phyloP scores from a whole-genome alignment of 2,113 vertebrate species.

The Lepus timidus region DNA sequence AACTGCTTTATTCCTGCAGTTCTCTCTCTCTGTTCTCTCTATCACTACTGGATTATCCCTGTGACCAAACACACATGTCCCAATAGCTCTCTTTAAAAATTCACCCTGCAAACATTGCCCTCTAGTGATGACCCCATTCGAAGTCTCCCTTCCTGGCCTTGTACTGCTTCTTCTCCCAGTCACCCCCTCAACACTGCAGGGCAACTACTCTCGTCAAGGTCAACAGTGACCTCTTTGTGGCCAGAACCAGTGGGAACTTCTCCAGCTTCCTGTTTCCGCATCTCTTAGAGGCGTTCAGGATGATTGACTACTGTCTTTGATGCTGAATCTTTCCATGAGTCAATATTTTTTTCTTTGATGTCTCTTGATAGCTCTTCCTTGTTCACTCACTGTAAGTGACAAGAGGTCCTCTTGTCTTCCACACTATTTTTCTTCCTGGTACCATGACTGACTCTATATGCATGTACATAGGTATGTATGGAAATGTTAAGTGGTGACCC shows the following conservation, averaged over 20 bases:
- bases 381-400: background rate
- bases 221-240: background rate
- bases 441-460: background rate
- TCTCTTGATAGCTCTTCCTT: background rate
- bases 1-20: no score
- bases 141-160: background rate
- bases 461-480: background rate
- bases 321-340: background rate
- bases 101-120: fast-evolving
- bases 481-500: background rate
- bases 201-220: background rate
- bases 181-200: background rate
- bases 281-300: background rate
- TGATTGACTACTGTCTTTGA: background rate
- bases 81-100: background rate
- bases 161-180: background rate
- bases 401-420: background rate
- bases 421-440: background rate
- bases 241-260: background rate
- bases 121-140: no score
- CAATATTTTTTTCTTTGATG: background rate
- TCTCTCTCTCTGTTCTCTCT: background rate
- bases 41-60: background rate
- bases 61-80: background rate
- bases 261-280: background rate